Evolutionary conservation across 2,797 vertebrate species (phyloP), one percentile per base, ranked within the genome.

Genomic region (Tapirus indicus): DNA sequence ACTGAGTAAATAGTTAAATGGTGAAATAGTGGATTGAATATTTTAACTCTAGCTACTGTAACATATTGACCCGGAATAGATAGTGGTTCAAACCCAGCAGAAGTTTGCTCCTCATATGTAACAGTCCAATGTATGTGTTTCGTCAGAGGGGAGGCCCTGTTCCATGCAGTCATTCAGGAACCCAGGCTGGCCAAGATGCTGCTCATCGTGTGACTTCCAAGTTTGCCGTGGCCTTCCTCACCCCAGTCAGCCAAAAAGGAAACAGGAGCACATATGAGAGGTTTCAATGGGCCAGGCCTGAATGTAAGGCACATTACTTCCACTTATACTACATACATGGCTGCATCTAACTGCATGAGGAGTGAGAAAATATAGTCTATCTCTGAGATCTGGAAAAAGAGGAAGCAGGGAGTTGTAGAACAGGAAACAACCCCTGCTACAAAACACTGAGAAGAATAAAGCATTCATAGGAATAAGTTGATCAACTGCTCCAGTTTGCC

Each of bases 181-280:
- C 38, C 18, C n/a, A 82, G 7, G 38, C 13, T 92, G 25, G 1
- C 1, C 29, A 12, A 64, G 17, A 4, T 18, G 1, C 35, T 56
- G 32, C 12, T 23, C 58, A 72, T 11, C 2, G 6, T 11, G 47
- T 66, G 25, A 66, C 12, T 25, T 49, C 13, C 25, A 60, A 12
- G 56, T 13, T 49, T 44, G 17, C 54, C 5, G 0, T 23, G 44
- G 8, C 29, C 23, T 62, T 78, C 20, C 35, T 52, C 41, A 54
- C 44, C 17, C 8, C 23, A 35, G 13, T 10, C 44, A 64, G 44
- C 13, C 69, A 56, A 49, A 44, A 84, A 32, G 13, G 14, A 66
- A 56, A 60, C 1, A 14, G 20, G 21, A 62, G 6, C 2, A 9
- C 12, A 0, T 5, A 3, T 18, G 23, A 62, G 11, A 56, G 2